Base-by-base conservation (phyloP, 2,797 vertebrate genomes). In the Chiroxiphia lanceolata region DNA sequence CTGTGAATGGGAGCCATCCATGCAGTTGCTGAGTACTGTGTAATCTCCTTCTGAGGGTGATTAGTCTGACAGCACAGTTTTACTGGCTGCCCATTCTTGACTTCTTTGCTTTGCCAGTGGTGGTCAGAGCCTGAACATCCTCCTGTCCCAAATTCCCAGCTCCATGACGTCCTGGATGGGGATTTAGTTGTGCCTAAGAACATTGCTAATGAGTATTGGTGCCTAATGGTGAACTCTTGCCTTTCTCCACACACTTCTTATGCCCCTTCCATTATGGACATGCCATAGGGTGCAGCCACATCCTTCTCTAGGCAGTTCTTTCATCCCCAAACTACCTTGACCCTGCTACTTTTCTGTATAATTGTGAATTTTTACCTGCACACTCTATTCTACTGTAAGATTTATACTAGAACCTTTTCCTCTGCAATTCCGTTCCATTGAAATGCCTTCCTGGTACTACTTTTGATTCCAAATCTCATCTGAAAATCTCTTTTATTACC, bases 401-500 rank as follows among this genome's bases (percentile, higher is more conserved):
- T 63, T 72, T 51, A 3, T 4, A 45, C 27, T 44, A 70, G 47
- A 79, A 22, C 63, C 42, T 93, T 78, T 23, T 89, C 36, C 44
- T 40, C 54, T 71, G 36, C 67, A 79, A 6, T 68, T 87, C 36
- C 56, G 90, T 86, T 42, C 51, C 45, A 33, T 8, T 89, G 70
- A 93, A 89, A 61, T 56, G 15, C 34, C 31, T 86, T 78, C 64
- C 42, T 74, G 71, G 34, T 31, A 16, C 64, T 68, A 40, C 59
- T 77, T 77, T 53, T 48, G 27, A 38, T 78, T 85, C 36, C 78
- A 90, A 78, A 95, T 91, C 83, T 92, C 53, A 44, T 33, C 79
- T 82, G 53, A 78, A 78, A 91, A 87, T 87, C 54, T 94, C 48
- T 79, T 85, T 82, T 89, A 83, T 92, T 94, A 65, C 71, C 60